phyloP scores from a whole-genome alignment of 2,797 vertebrate genomes.

The Emys orbicularis region DNA sequence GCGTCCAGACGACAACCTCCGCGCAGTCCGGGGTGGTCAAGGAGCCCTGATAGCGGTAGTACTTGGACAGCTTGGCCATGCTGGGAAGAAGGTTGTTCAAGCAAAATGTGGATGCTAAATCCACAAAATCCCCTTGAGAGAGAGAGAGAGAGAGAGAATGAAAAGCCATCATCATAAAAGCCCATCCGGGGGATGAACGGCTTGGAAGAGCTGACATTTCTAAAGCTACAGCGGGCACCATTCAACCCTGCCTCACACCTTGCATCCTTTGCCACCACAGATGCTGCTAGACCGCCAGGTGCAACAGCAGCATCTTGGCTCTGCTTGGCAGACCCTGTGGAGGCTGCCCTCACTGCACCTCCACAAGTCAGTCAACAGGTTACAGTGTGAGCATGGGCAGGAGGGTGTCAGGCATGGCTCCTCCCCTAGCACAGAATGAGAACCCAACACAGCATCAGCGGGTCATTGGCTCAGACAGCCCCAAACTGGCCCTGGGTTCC shows the following conservation, averaged over 20 bases:
- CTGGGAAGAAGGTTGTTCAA: conserved; percentile 84
- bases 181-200: background rate
- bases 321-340: background rate
- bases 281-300: background rate
- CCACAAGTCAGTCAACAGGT: background rate
- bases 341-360: background rate
- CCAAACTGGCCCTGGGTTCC: background rate
- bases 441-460: background rate
- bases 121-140: conserved; percentile 30
- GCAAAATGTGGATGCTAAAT: conserved; percentile 82
- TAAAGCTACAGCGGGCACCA: background rate
- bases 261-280: background rate
- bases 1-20: conserved; percentile 86
- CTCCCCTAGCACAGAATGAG: background rate
- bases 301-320: background rate
- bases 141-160: background rate
- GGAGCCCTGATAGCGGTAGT: conserved; percentile 89
- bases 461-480: background rate
- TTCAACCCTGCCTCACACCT: fast-evolving
- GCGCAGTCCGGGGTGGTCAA: conserved; percentile 90
- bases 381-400: background rate
- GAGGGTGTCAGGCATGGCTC: background rate
- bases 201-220: fast-evolving
- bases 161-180: background rate
- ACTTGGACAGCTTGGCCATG: conserved; percentile 77